phyloP scores from a whole-genome alignment of 2,888 invertebrate genomes.

The Arrhopalites spinosus region DNA sequence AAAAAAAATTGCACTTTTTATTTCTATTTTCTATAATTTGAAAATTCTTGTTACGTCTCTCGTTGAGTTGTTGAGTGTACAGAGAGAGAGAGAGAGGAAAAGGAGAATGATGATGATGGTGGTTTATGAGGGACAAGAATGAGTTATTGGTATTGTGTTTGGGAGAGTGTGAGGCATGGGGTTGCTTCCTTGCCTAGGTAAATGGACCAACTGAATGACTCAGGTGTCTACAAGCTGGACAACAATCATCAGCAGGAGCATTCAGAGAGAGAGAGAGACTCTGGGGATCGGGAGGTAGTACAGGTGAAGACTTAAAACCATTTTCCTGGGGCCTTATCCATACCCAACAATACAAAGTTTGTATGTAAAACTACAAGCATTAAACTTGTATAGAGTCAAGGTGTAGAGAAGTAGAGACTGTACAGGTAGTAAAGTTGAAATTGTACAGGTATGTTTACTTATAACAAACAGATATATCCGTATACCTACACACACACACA shows the following conservation, averaged over 20 bases:
- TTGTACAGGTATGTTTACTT: no score
- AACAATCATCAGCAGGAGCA: slow-evolving; percentile 34
- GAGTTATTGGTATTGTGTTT: slow-evolving; percentile 2
- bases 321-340: slow-evolving; percentile 22
- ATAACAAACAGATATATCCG: no score
- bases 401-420: no score
- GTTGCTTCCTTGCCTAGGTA: slow-evolving; percentile 47
- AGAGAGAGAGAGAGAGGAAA: neutral
- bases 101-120: neutral
- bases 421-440: no score
- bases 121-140: slow-evolving; percentile 16
- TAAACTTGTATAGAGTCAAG: no score
- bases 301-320: slow-evolving; percentile 31
- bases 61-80: neutral
- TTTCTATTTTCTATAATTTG: neutral
- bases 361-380: no score
- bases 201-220: slow-evolving; percentile 52
- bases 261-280: slow-evolving; percentile 9
- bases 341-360: neutral
- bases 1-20: neutral
- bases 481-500: no score
- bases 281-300: slow-evolving; percentile 30
- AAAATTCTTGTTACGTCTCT: neutral
- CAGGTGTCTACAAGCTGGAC: slow-evolving; percentile 43
- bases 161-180: slow-evolving; percentile 1